These are phyloP conservation scores for Apotomis betuletana DNA, from an alignment of 2,888 invertebrate species.

Conservation along the genomic window DNA sequence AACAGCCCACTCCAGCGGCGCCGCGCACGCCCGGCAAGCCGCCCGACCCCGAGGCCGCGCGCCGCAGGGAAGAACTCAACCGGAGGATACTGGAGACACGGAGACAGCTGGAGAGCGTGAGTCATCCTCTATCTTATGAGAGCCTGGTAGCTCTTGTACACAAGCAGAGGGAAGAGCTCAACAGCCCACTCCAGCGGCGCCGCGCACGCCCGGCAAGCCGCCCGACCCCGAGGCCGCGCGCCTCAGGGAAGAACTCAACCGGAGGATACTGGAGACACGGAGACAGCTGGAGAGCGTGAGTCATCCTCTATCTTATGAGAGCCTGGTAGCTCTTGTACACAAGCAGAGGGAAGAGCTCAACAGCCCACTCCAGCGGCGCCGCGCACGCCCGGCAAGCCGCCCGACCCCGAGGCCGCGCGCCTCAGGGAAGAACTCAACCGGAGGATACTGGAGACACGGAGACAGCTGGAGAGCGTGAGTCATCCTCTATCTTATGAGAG, in stretches of 20 bases:
- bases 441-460: conserved; percentile 57
- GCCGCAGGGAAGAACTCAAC: conserved; percentile 68
- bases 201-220: too few relatives aligned
- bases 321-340: neutral
- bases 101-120: conserved; percentile 93
- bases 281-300: conserved; percentile 94
- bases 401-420: too few relatives aligned
- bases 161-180: conserved; percentile 85
- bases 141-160: neutral
- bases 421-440: conserved; percentile 84
- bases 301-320: conserved; percentile 45
- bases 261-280: conserved; percentile 88
- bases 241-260: conserved; percentile 49
- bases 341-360: conserved; percentile 61
- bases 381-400: too few relatives aligned
- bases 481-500: too few relatives aligned
- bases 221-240: too few relatives aligned
- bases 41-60: conserved; percentile 85
- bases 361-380: too few relatives aligned
- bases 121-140: conserved; percentile 56
- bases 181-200: too few relatives aligned
- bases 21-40: conserved; percentile 77
- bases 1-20: conserved; percentile 84
- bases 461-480: too few relatives aligned
- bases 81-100: conserved; percentile 88